Percentiles rank a stretch among this genome's conserved stretches.
These are phyloP conservation scores for Bradysia coprophila DNA, from an alignment of 1,140 invertebrate species.

Conservation along the genomic window DNA sequence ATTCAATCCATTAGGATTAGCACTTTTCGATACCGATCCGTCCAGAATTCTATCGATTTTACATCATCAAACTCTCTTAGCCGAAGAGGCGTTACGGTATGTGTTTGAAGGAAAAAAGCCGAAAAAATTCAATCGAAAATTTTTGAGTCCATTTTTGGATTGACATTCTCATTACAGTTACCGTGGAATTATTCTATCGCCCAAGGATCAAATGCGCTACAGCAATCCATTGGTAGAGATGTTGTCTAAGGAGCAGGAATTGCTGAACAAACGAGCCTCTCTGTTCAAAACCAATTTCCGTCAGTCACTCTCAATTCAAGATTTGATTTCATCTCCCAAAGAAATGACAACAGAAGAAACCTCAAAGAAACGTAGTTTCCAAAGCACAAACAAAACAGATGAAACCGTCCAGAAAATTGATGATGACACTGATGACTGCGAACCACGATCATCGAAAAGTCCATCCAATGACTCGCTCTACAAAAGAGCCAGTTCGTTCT, in stretches of 20 bases:
- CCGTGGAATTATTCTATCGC: constrained; percentile 14
- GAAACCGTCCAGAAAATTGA: constrained; percentile 5
- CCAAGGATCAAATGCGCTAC: constrained; percentile 20
- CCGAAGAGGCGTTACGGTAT: constrained; percentile 21
- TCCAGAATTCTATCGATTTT: constrained; percentile 23
- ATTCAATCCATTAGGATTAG: constrained; percentile 19
- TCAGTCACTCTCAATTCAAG: too few species aligned
- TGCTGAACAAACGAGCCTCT: constrained; percentile 3
- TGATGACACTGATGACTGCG: constrained; percentile 3
- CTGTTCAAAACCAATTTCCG: constrained; percentile 11
- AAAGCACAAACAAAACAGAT: constrained; percentile 8
- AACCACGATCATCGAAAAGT: background rate
- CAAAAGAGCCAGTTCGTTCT: constrained; percentile 6
- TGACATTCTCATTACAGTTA: constrained; percentile 8
- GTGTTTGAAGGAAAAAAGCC: background rate
- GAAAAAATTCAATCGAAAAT: background rate
- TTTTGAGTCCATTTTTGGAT: too few species aligned
- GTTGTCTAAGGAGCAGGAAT: constrained; percentile 11
- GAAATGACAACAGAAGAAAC: too few species aligned
- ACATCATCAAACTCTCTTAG: constrained; percentile 22
- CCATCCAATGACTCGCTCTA: constrained; percentile 8
- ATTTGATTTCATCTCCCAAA: too few species aligned
- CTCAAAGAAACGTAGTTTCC: too few species aligned
- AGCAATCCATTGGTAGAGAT: constrained; percentile 18
- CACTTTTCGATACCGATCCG: constrained; percentile 24